Percentiles rank a stretch among this genome's conserved stretches.
Evolutionary conservation across 1,140 invertebrate genomes (phyloP).

Genomic region (Pissodes strobi): DNA sequence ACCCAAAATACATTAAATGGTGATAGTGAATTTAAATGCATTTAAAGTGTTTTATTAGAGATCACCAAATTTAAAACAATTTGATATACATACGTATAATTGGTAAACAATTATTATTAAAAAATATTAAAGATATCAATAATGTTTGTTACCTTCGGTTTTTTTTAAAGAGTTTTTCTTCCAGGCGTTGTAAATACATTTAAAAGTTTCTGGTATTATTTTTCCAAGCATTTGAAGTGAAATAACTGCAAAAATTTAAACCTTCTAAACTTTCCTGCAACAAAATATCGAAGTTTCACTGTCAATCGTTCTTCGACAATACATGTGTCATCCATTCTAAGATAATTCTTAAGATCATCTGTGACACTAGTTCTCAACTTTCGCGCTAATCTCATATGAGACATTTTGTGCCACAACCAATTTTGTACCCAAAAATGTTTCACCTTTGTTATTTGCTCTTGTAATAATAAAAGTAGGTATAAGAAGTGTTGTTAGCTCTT

Average conservation of each 20-base stretch:
- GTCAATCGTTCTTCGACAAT: conserved; percentile 10
- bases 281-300: conserved; percentile 8
- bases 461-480: conserved; percentile 4
- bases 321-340: conserved; percentile 21
- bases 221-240: too few relatives aligned
- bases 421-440: conserved; percentile 28
- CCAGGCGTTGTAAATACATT: neutral
- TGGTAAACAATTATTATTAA: too few relatives aligned
- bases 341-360: conserved; percentile 24
- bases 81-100: too few relatives aligned
- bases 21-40: too few relatives aligned
- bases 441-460: conserved; percentile 6
- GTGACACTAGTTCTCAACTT: conserved; percentile 14
- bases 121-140: too few relatives aligned
- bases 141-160: too few relatives aligned
- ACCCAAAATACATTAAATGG: too few relatives aligned
- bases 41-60: too few relatives aligned
- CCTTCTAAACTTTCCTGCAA: too few relatives aligned
- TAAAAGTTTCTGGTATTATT: too few relatives aligned
- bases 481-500: neutral
- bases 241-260: too few relatives aligned
- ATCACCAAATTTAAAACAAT: too few relatives aligned
- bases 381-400: conserved; percentile 16
- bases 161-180: conserved; percentile 4
- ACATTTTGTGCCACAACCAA: conserved; percentile 15